Conservation (phyloP, 2,888 invertebrate species). For the Trissoscelio sp. region DNA sequence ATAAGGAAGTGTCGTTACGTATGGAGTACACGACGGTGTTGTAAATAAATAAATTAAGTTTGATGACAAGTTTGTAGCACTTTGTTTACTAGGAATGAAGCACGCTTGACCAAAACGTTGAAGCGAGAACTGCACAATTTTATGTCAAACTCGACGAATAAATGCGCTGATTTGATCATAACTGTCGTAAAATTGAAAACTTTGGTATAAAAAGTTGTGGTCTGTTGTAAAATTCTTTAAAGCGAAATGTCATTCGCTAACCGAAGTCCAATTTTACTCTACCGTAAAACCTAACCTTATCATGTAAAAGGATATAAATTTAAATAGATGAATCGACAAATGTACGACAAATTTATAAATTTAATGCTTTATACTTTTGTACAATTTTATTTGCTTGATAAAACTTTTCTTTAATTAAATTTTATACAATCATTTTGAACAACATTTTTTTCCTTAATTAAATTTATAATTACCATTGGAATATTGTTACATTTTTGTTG, state of each 20-base stretch:
- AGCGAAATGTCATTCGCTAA: background rate
- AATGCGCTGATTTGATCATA: constrained; percentile 23
- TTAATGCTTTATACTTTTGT: too few relatives aligned
- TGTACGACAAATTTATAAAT: background rate
- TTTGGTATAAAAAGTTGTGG: background rate
- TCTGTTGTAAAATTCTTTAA: constrained; percentile 3
- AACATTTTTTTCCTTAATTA: too few relatives aligned
- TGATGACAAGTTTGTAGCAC: constrained; percentile 5
- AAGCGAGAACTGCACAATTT: background rate
- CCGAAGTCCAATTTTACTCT: background rate
- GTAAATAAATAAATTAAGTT: constrained; percentile 20
- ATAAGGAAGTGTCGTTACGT: constrained; percentile 6
- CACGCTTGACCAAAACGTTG: constrained; percentile 4
- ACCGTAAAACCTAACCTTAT: background rate
- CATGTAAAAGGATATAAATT: background rate
- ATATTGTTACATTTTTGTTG: background rate
- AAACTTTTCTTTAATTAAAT: too few relatives aligned
- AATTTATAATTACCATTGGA: too few relatives aligned
- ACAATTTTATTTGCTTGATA: too few relatives aligned
- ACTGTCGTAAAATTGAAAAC: constrained; percentile 12
- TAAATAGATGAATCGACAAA: background rate
- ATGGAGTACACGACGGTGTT: background rate
- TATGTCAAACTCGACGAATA: background rate
- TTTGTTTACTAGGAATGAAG: constrained; percentile 2
- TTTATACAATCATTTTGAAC: too few relatives aligned